Percentiles rank a stretch among this genome's conserved stretches.
Evolutionary conservation across 2,888 invertebrate species (phyloP).

Genomic region (Andrena chrysosceles): DNA sequence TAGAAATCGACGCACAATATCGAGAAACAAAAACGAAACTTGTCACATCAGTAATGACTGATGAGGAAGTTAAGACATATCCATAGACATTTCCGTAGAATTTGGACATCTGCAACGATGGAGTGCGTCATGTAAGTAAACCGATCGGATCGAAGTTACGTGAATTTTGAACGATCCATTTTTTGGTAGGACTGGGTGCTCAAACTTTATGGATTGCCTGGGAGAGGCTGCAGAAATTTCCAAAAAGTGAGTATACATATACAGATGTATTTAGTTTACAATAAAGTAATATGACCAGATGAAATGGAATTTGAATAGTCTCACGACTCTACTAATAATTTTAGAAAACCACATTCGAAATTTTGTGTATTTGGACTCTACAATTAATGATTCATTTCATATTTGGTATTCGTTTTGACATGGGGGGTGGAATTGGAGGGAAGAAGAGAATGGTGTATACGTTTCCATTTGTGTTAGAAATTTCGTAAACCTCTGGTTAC

Average conservation of each 20-base stretch:
- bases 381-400: too few relatives aligned
- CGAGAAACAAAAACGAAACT: background rate
- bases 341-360: background rate
- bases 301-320: background rate
- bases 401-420: too few relatives aligned
- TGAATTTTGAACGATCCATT: background rate
- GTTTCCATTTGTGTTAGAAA: too few relatives aligned
- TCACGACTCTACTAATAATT: background rate
- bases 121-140: conserved; percentile 22
- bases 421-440: too few relatives aligned
- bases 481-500: too few relatives aligned
- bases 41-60: background rate
- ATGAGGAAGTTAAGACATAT: conserved; percentile 11
- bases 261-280: background rate
- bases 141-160: background rate
- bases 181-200: background rate
- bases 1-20: background rate
- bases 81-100: background rate
- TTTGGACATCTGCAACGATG: background rate
- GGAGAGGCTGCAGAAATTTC: background rate
- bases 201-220: background rate
- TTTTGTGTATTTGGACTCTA: background rate
- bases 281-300: background rate
- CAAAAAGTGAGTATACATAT: conserved; percentile 6
- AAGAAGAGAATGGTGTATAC: too few relatives aligned